phyloP scores from a whole-genome alignment of 2,113 vertebrate species.

The Otis tarda region DNA sequence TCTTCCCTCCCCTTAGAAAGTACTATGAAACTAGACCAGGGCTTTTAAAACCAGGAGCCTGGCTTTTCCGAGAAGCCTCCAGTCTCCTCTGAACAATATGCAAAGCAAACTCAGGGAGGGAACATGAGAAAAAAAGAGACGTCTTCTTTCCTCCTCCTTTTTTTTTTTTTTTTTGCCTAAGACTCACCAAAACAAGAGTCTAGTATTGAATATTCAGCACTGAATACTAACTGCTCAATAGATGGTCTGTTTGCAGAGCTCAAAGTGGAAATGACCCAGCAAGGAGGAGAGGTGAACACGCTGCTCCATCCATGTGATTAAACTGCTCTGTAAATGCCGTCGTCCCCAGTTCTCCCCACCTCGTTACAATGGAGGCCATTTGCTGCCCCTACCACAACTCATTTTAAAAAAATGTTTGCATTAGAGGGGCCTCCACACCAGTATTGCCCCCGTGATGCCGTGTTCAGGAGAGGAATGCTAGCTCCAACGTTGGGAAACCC shows the following conservation, averaged over 20 bases:
- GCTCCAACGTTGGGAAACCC: neutral
- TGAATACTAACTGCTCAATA: slow-evolving; percentile 68
- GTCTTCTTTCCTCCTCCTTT: slow-evolving; percentile 57
- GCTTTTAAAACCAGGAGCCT: slow-evolving; percentile 39
- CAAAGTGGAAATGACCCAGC: slow-evolving; percentile 71
- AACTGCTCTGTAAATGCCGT: slow-evolving; percentile 33
- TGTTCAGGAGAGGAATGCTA: neutral
- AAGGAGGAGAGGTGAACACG: slow-evolving; percentile 60
- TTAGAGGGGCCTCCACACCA: neutral
- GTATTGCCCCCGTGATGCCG: neutral
- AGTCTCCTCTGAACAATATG: slow-evolving; percentile 41
- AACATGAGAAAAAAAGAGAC: slow-evolving; percentile 58
- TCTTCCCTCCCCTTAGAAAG: neutral
- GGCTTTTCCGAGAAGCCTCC: slow-evolving; percentile 17
- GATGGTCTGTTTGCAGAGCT: slow-evolving; percentile 63
- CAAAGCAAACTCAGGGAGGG: slow-evolving; percentile 59
- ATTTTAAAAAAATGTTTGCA: slow-evolving; percentile 27
- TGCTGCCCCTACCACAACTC: neutral
- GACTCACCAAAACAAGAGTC: slow-evolving; percentile 67
- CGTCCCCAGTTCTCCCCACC: neutral
- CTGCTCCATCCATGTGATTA: slow-evolving; percentile 65
- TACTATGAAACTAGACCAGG: neutral
- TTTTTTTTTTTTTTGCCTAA: slow-evolving; percentile 21
- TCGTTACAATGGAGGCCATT: slow-evolving; percentile 37
- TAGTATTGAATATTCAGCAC: slow-evolving; percentile 68